Percentiles rank a stretch among this genome's conserved stretches.
These are phyloP conservation scores for Lanius ludovicianus DNA, from an alignment of 2,113 vertebrate genomes.

Conservation along the genomic window DNA sequence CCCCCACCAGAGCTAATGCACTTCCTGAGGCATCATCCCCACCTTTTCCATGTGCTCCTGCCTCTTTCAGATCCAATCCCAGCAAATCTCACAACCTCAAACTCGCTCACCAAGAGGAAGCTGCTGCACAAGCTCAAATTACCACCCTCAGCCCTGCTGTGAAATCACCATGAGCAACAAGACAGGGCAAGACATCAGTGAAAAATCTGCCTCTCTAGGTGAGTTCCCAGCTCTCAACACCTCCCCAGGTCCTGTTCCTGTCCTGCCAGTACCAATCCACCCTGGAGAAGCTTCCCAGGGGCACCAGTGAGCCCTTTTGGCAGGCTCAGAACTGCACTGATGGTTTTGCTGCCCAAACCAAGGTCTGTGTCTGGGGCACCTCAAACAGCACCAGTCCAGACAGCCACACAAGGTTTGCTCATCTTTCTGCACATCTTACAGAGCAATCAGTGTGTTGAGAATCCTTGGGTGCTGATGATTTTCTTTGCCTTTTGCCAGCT, in stretches of 20 bases:
- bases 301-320: not conserved
- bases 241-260: not conserved
- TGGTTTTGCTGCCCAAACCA: not conserved
- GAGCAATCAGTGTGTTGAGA: not conserved
- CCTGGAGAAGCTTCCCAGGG: not conserved
- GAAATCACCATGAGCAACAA: not conserved
- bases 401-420: not conserved
- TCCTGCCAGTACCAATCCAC: not conserved
- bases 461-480: not conserved
- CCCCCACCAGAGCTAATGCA: not conserved
- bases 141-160: not conserved
- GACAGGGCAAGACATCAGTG: not conserved
- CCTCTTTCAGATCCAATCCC: not conserved
- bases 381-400: not conserved
- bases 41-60: not conserved
- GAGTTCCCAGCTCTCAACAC: not conserved
- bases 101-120: not conserved
- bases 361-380: not conserved
- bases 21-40: not conserved
- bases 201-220: not conserved
- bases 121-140: not conserved
- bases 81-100: not conserved
- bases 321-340: not conserved
- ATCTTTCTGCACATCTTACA: fast-evolving
- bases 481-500: not conserved